Base-by-base conservation (phyloP, 2,888 invertebrate species). In the Ophraella communa region DNA sequence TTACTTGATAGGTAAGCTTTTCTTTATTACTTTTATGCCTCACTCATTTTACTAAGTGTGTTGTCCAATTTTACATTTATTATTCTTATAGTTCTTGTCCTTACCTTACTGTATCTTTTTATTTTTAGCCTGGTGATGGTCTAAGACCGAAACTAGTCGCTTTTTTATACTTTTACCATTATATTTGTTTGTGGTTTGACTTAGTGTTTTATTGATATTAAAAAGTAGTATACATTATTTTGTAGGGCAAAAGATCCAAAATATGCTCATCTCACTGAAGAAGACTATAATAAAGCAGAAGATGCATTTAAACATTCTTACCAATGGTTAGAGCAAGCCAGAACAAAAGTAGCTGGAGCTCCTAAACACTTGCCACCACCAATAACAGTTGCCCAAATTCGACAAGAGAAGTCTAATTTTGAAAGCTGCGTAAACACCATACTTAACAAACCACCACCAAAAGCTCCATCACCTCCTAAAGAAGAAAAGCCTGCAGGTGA, bases 391-490 rank as follows among this genome's bases (percentile, higher is more conserved):
- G 87, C 90, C 58, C 92, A 95, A 79, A 91, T 97, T 72, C 87
- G 90, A 59, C 87, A 89, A 70, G 92, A 95, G 80, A 87, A 89
- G 82, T 88, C 90, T 84, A 91, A 90, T 75, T 85, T 87, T 73
- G 85, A 86, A 75, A 84, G 78, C 73, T 79, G 79, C 51, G 87
- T 90, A 45, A 87, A 86, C 77, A 91, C 95, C 4, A 91, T 97
- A 70, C 83, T 97, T 69, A 95, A 92, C 82, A 95, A 95, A 81
- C 93, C 95, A 56, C 95, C 95, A 82, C 96, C 97, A 5, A 95
- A 95, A 82, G 87, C 87, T 14, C 87, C 87, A 45, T 83, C 87
- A 1, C 87, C 87, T 51, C 87, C 87, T 42, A 85, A 86, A 74
- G 71, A 85, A 64, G 83, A 84, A 10, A 66, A 70, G 53, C 14